Evolutionary conservation across 2,888 invertebrate species (phyloP), one percentile per base, ranked within the genome.

Genomic region (Mythimna loreyi): DNA sequence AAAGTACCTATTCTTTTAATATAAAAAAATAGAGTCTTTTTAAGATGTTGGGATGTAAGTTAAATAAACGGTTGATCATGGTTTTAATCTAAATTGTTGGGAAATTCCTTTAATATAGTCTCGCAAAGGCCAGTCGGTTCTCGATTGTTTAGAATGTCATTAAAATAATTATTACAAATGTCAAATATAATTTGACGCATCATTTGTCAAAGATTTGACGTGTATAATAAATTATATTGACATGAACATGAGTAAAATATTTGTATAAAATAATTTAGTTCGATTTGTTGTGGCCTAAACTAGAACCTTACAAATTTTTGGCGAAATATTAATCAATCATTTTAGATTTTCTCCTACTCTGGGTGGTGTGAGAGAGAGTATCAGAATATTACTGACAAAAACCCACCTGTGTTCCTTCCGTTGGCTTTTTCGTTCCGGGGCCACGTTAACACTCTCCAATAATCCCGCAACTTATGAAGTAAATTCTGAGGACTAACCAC

Each of bases 91-190:
- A 36, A 57, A 64, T 43, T 43, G 13, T 33, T 2, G 28, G 19
- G 11, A 49, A 11, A 47, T 49, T 30, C 28, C 6, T 19, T 8
- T n/a, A 59, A 53, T 19, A 11, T 19, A 11, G 13, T 25, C 11
- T 50, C 4, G 43, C 43, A 56, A 62, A 67, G 55, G 33, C 40
- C 1, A 36, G 2, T 16, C 11, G 9, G 19, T 30, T 30, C n/a
- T 61, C 0, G n/a, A 9, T n/a, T 25, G 33, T 25, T 13, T 11
- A 63, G 56, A 60, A 67, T 13, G 21, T 33, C 25, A 5, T 28
- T 52, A 36, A 53, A 68, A 57, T 75, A 6, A 47, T 52, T 58
- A 61, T 58, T 30, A 50, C n/a, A 79, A 73, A 80, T 80, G 36
- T 79, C 60, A 63, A 52, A 63, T 30, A 57, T 60, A 67, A 73